A percentile compares a stretch with the other conserved stretches of the same genome.
phyloP scores from a whole-genome alignment of 2,888 invertebrate species.

The Rosalia funebris region DNA sequence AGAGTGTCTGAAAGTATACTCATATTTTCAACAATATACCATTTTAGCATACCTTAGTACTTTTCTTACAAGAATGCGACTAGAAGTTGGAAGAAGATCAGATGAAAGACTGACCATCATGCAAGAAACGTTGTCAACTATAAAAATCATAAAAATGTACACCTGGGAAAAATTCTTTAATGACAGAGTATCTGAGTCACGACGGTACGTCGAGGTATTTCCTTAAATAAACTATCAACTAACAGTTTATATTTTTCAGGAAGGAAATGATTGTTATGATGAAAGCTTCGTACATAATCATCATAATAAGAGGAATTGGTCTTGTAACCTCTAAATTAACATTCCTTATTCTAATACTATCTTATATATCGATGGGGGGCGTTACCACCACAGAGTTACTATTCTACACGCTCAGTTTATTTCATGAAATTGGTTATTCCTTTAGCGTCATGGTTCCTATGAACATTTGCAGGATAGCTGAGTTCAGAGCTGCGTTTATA shows the following conservation, averaged over 20 bases:
- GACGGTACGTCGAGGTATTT: no score
- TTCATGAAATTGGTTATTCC: constrained; percentile 32
- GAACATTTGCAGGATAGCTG: constrained; percentile 38
- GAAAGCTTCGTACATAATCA: constrained; percentile 43
- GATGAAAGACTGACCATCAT: constrained; percentile 49
- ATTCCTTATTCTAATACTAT: constrained; percentile 41
- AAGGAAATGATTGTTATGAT: constrained; percentile 40
- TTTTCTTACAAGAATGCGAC: constrained; percentile 32
- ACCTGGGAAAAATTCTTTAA: constrained; percentile 53
- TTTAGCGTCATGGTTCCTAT: constrained; percentile 41
- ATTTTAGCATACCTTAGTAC: constrained; percentile 48
- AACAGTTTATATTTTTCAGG: constrained; percentile 35
- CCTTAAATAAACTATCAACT: not conserved
- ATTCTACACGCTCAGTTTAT: constrained; percentile 37
- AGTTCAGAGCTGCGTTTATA: constrained; percentile 39
- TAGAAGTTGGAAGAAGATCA: constrained; percentile 51
- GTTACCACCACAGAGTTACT: constrained; percentile 43
- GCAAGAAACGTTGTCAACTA: constrained; percentile 50
- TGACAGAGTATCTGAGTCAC: constrained; percentile 44
- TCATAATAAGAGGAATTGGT: constrained; percentile 49
- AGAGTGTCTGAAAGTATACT: no score
- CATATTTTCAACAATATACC: no score
- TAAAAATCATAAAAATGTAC: constrained; percentile 53
- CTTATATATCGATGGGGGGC: constrained; percentile 42
- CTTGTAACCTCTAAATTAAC: constrained; percentile 42